Conservation (phyloP, 2,888 invertebrate species). For the Philonicus albiceps region DNA sequence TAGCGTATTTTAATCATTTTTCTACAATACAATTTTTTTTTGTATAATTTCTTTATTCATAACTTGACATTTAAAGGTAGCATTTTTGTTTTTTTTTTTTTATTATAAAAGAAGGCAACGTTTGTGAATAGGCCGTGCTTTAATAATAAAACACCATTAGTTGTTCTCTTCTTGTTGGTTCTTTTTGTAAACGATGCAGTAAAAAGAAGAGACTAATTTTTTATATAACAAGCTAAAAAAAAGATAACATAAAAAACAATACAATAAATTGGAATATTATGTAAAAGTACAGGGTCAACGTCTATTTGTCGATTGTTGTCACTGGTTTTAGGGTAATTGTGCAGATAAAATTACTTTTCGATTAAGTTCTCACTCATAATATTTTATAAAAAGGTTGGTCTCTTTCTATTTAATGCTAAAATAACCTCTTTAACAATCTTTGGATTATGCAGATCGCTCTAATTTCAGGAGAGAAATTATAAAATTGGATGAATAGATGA, state of each 20-base stretch:
- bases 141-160: slow-evolving; percentile 31
- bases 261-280: background rate
- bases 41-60: slow-evolving; percentile 2
- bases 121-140: slow-evolving; percentile 45
- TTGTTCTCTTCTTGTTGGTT: slow-evolving; percentile 19
- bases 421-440: background rate
- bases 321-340: background rate
- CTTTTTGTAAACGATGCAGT: background rate
- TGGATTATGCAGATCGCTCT: too few species aligned
- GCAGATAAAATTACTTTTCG: background rate
- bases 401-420: background rate
- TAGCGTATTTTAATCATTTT: background rate
- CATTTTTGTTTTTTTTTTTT: slow-evolving; percentile 10
- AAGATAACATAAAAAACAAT: background rate
- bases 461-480: too few species aligned
- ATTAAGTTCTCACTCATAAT: background rate
- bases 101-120: slow-evolving; percentile 43
- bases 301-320: background rate
- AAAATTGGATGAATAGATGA: too few species aligned
- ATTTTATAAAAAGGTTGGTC: background rate
- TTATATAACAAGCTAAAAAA: background rate
- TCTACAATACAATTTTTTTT: background rate
- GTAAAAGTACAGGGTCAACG: background rate
- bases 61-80: slow-evolving; percentile 23
- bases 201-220: background rate